Evolutionary conservation across 2,113 vertebrate species (phyloP), one percentile per base, ranked within the genome.

Genomic region (Conger conger): DNA sequence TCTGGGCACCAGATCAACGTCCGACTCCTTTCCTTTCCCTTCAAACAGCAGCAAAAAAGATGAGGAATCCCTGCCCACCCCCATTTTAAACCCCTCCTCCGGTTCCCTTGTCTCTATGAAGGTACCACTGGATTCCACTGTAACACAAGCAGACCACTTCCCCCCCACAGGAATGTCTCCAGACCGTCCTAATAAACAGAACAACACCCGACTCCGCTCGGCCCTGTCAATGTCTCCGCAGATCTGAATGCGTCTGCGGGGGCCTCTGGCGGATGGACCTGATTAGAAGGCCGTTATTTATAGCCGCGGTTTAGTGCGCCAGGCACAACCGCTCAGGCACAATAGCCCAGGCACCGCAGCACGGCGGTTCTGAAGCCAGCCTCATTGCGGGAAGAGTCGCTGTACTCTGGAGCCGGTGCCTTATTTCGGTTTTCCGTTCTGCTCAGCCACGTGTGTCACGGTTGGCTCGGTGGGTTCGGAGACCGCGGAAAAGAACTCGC

Each of bases 141-240:
- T 89, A 91, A 92, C 92, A 85, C 91, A 89, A 85, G 42, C 76
- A 87, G 85, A 86, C 93, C 91, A 91, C 90, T 92, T 93, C 91
- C 40, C 91, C 40, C 91, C 92, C 90, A 82, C 87, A 89, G 89
- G 78, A 91, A 86, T 83, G 86, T 80, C 88, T 90, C 88, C 76
- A 87, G 88, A 90, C 45, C 84, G 80, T 88, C 82, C 87, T 87
- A 89, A 91, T 92, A 92, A 91, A 91, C 79, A 54, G 57, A 86
- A 80, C 82, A 81, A 35, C 15, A 57, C 87, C 84, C 88, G 79
- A 83, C 88, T 88, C 90, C 82, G 45, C 81, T 53, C 60, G 86
- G 86, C 89, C 53, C 68, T 81, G 87, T 85, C 87, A 63, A 80
- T 83, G 84, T 88, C 84, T 82, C 35, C 68, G 85, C 83, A 68